These are phyloP conservation scores for Ursus arctos DNA, from an alignment of 2,113 vertebrate genomes.

Conservation along the genomic window DNA sequence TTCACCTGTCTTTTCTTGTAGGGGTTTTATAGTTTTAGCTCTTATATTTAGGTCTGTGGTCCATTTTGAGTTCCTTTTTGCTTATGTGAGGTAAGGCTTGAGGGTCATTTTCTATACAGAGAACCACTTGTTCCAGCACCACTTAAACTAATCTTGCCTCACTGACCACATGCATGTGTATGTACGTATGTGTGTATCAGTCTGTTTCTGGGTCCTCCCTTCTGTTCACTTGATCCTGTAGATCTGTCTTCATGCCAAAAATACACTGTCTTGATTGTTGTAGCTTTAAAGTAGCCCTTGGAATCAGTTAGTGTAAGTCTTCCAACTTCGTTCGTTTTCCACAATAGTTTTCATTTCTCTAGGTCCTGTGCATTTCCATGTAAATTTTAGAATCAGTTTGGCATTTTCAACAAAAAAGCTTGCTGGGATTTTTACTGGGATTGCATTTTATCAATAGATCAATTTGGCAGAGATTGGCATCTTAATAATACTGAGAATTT, in stretches of 20 bases:
- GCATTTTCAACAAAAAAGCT: not conserved
- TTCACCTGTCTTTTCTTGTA: not conserved
- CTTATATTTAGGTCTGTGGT: not conserved
- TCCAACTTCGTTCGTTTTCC: not conserved
- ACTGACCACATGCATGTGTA: not conserved
- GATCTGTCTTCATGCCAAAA: not conserved
- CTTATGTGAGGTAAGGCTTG: not conserved
- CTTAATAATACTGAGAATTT: slow-evolving; percentile 37
- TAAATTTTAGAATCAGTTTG: slow-evolving; percentile 33
- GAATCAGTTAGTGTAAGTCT: not conserved
- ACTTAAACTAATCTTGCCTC: not conserved
- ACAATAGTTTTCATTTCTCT: not conserved
- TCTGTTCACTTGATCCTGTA: not conserved
- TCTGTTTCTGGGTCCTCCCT: slow-evolving; percentile 28
- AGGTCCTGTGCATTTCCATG: not conserved
- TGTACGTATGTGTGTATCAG: not conserved
- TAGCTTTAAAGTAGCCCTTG: not conserved
- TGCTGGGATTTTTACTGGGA: slow-evolving; percentile 12
- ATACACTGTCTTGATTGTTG: not conserved
- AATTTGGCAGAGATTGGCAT: slow-evolving; percentile 18
- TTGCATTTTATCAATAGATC: slow-evolving; percentile 24
- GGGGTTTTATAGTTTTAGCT: not conserved
- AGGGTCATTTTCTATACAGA: not conserved
- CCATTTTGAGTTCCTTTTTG: slow-evolving; percentile 42
- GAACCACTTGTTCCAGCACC: not conserved